Percentiles rank a stretch among this genome's conserved stretches.
These are phyloP conservation scores for Lissocephala sabroskyi DNA, from an alignment of 2,888 invertebrate genomes.

Conservation along the genomic window DNA sequence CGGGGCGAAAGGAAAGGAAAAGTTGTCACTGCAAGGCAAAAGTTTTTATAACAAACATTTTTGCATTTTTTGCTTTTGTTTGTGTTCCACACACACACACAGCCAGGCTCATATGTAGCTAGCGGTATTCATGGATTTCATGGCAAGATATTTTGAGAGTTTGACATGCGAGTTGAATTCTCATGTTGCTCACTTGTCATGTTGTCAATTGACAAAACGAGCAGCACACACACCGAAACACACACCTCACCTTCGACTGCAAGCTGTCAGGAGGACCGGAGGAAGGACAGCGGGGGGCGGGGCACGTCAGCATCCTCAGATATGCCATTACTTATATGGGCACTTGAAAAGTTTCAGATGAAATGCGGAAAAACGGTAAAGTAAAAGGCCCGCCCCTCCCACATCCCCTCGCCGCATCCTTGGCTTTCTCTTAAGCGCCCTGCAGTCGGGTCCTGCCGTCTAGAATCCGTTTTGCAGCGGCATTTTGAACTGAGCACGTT, in stretches of 20 bases:
- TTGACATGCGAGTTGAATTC: conserved; percentile 53
- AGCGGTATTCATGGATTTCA: conserved; percentile 6
- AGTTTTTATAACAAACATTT: conserved; percentile 31
- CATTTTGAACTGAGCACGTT: conserved; percentile 27
- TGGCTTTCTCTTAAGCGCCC: too few relatives aligned
- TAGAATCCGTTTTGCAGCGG: neutral
- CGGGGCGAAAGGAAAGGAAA: conserved; percentile 45
- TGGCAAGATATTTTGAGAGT: conserved; percentile 32
- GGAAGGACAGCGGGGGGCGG: too few relatives aligned
- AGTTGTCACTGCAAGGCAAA: conserved; percentile 47
- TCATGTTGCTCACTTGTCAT: conserved; percentile 62
- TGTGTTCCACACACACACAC: neutral
- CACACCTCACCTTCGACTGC: conserved; percentile 7
- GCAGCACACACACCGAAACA: conserved; percentile 20
- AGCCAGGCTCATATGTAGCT: neutral
- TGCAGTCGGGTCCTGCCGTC: neutral
- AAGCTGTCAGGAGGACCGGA: too few relatives aligned
- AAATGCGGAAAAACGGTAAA: conserved; percentile 24
- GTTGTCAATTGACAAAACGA: conserved; percentile 54
- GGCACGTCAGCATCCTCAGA: conserved; percentile 25
- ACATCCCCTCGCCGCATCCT: too few relatives aligned
- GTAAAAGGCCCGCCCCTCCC: neutral
- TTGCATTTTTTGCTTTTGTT: conserved; percentile 20
- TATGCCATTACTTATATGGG: conserved; percentile 50
- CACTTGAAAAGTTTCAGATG: conserved; percentile 56